Evolutionary conservation across 2,113 vertebrate genomes (phyloP).

Genomic region (Crotalus viridis): DNA sequence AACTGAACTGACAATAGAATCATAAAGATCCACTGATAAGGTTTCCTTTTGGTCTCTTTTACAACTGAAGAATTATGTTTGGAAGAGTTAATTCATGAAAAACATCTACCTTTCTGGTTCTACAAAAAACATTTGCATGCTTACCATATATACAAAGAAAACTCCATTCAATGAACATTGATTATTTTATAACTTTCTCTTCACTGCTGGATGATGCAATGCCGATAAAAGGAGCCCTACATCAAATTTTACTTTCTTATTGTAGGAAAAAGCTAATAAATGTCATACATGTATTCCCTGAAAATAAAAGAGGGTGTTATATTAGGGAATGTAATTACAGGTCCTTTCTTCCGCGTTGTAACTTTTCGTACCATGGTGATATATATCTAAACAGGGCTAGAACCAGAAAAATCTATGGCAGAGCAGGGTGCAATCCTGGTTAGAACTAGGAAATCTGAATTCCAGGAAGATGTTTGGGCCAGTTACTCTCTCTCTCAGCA

Average conservation of each 20-base stretch:
- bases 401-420: not conserved
- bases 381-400: not conserved
- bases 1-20: not conserved
- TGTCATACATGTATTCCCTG: no score
- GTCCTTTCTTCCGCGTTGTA: not conserved
- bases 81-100: not conserved
- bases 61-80: not conserved
- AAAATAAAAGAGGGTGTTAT: not conserved
- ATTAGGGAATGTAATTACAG: not conserved
- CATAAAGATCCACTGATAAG: slow-evolving; percentile 22
- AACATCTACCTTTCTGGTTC: not conserved
- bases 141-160: not conserved
- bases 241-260: not conserved
- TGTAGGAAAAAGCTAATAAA: not conserved
- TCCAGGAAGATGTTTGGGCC: not conserved
- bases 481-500: not conserved
- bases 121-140: not conserved
- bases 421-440: not conserved
- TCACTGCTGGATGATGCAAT: not conserved
- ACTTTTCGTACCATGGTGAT: not conserved
- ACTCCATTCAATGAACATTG: no score
- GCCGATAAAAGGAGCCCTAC: not conserved
- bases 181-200: not conserved
- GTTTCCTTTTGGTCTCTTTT: not conserved
- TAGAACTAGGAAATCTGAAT: not conserved